Evolutionary conservation across 2,888 invertebrate species (phyloP), one percentile per base, ranked within the genome.

Genomic region (Meta bourneti): DNA sequence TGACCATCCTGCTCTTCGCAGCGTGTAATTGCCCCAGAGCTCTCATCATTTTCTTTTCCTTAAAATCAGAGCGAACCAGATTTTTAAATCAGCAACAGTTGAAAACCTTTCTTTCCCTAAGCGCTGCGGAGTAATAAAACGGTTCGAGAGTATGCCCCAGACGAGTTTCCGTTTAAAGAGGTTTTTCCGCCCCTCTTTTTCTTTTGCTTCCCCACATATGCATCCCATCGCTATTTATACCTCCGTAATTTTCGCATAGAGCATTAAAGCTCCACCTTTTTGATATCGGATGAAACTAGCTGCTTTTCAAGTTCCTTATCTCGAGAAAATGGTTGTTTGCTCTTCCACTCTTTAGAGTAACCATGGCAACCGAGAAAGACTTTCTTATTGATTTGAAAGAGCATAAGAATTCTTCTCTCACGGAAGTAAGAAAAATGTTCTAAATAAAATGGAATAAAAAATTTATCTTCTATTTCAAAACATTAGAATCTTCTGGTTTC

Each of bases 331-430:
- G 75, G 75, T 85, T 85, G 84, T 85, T 85, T 85, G 84, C 84
- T 77, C 84, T 85, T 61, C 84, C 48, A 54, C 48, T 77, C 84
- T 85, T 75, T 85, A 77, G 34, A 75, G 84, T 85, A 85, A 85
- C 84, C 84, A 85, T 85, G 84, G 77, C n/a, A 49, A 85, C 75
- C 72, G 52, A 52, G 72, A 20, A 85, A 77, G 84, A 77, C 84
- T 85, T 85, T 85, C 75, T 85, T 77, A 85, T 85, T 77, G 84
- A 77, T 85, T 85, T 85, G 75, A 85, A 85, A 75, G 84, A 77
- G 74, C 54, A 13, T 34, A 34, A 61, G 75, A 79, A 34, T 54
- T 54, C 72, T 20, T 20, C 72, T 19, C 20, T 7, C 19, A 77
- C 77, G 48, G 48, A 78, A 16, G 51, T 13, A 78, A 78, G 51